Conservation (phyloP, 2,113 vertebrate genomes). For the Xiphorhynchus elegans region DNA sequence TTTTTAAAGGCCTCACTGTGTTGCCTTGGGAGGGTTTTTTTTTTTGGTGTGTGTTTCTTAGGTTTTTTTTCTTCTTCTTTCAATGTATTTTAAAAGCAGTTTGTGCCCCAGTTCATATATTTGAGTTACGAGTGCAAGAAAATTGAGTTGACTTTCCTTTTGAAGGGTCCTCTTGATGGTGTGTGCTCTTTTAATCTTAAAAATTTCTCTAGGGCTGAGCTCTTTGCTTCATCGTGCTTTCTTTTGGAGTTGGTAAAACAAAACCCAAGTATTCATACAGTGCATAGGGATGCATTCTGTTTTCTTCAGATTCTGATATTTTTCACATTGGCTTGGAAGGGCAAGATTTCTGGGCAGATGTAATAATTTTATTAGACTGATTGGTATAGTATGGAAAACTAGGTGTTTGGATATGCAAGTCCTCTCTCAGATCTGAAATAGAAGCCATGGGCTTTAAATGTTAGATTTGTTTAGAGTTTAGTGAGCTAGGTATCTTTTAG, state of each 20-base stretch:
- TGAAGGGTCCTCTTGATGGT: neutral
- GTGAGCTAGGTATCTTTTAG: neutral
- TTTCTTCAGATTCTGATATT: neutral
- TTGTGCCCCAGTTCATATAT: neutral
- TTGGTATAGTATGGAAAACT: neutral
- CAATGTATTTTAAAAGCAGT: neutral
- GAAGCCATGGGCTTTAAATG: neutral
- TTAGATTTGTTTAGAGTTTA: neutral
- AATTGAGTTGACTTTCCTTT: neutral
- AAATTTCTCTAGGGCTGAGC: neutral
- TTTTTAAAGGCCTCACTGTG: neutral
- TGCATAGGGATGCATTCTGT: neutral
- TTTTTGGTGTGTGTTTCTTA: neutral
- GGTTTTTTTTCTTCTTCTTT: neutral
- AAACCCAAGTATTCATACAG: neutral
- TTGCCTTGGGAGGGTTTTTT: neutral
- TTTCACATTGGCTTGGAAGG: neutral
- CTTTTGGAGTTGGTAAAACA: neutral
- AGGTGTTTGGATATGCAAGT: neutral
- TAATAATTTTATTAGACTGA: neutral
- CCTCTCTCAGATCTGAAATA: neutral
- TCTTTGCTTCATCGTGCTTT: neutral
- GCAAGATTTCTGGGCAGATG: neutral
- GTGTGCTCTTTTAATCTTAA: neutral
- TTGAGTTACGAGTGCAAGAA: neutral